A percentile compares a stretch with the other conserved stretches of the same genome.
Evolutionary conservation across 2,797 vertebrate genomes (phyloP).

Genomic region (Gephyroberyx darwinii): DNA sequence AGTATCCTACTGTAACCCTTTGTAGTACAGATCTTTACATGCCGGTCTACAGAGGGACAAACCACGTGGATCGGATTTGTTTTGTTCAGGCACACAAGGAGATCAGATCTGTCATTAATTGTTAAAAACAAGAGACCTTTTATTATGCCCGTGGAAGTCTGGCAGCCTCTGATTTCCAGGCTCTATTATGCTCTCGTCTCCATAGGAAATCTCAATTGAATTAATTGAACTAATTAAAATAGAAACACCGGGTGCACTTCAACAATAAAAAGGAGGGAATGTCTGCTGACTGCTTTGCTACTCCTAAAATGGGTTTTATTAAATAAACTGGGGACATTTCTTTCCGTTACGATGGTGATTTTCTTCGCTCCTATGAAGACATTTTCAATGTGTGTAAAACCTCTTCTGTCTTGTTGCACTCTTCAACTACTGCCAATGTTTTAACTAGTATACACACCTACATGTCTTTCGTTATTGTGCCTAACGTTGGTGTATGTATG

Average conservation of each 20-base stretch:
- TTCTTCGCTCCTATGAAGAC: constrained; percentile 48
- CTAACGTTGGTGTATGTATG: neutral
- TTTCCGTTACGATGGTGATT: constrained; percentile 63
- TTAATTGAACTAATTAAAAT: constrained; percentile 75
- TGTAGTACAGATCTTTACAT: neutral
- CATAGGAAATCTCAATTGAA: constrained; percentile 67
- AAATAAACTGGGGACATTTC: constrained; percentile 29
- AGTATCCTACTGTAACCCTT: constrained; percentile 9
- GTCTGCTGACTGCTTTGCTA: constrained; percentile 36
- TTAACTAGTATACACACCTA: constrained; percentile 7
- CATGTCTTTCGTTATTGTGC: neutral
- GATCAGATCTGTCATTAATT: constrained; percentile 65
- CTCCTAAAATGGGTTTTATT: too few relatives aligned
- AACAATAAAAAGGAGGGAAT: constrained; percentile 49
- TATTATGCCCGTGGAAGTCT: constrained; percentile 55
- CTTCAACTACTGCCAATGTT: constrained; percentile 26
- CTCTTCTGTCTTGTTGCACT: constrained; percentile 30
- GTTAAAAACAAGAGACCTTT: constrained; percentile 66
- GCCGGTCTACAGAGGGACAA: constrained; percentile 26
- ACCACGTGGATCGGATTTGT: constrained; percentile 4
- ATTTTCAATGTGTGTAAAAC: constrained; percentile 28
- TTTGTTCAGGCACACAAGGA: constrained; percentile 34
- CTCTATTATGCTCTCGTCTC: constrained; percentile 68
- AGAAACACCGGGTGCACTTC: constrained; percentile 54
- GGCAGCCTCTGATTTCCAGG: constrained; percentile 63